Conservation (phyloP, 1,140 invertebrate genomes). For the Megalonaias nervosa region DNA sequence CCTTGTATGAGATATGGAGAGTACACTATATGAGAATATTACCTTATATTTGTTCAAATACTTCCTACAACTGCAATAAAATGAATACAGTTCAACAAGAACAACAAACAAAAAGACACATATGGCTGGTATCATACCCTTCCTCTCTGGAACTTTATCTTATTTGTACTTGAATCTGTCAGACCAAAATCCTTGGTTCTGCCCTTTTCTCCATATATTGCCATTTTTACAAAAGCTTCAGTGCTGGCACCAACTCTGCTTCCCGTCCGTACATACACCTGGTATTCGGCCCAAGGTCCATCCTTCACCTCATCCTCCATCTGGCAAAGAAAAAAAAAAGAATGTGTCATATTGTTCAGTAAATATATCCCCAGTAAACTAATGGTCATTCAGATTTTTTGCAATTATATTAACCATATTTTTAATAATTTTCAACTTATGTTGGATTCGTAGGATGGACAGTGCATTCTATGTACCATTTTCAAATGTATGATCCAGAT, state of each 20-base stretch:
- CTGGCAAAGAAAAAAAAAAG: constrained; percentile 15
- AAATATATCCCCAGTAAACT: too few relatives aligned
- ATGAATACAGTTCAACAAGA: not conserved
- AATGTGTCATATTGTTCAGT: too few relatives aligned
- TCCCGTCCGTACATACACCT: constrained; percentile 64
- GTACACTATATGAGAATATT: too few relatives aligned
- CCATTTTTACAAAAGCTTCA: constrained; percentile 63
- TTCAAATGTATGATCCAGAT: too few relatives aligned
- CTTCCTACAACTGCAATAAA: not conserved
- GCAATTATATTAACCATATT: too few relatives aligned
- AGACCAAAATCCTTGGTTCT: constrained; percentile 58
- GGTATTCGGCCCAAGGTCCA: constrained; percentile 58
- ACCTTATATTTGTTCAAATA: not conserved
- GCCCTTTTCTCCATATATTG: constrained; percentile 65
- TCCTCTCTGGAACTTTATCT: constrained; percentile 67
- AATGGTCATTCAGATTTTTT: too few relatives aligned
- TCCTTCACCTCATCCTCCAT: constrained; percentile 55
- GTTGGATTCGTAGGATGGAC: too few relatives aligned
- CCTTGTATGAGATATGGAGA: too few relatives aligned
- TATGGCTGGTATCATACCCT: constrained; percentile 47
- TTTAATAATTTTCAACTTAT: too few relatives aligned
- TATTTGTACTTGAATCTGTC: constrained; percentile 60
- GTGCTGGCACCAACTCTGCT: constrained; percentile 64
- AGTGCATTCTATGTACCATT: too few relatives aligned
- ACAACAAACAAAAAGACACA: not conserved